Percentiles rank a stretch among this genome's conserved stretches.
Evolutionary conservation across 2,113 vertebrate genomes (phyloP).

Genomic region (Montifringilla adamsi): DNA sequence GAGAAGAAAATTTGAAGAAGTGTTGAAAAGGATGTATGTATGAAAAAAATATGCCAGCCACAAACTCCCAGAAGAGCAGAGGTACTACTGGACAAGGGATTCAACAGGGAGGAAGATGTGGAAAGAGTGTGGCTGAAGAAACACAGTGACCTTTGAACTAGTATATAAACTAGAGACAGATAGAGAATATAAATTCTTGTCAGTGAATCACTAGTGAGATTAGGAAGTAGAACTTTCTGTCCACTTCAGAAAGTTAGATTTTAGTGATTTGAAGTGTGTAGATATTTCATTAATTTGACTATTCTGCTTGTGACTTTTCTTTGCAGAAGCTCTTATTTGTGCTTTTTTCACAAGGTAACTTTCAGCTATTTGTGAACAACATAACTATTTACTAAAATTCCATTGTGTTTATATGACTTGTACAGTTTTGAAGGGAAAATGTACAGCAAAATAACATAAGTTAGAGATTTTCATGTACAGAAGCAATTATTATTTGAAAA

Average conservation of each 20-base stretch:
- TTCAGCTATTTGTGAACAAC: background rate
- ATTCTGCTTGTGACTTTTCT: background rate
- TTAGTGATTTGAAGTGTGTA: background rate
- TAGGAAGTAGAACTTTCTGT: background rate
- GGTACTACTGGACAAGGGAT: background rate
- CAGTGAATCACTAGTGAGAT: background rate
- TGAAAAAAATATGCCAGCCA: background rate
- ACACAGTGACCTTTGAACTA: rapidly evolving
- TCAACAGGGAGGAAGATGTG: background rate
- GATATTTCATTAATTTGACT: background rate
- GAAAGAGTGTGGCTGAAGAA: background rate
- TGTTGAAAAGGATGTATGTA: background rate
- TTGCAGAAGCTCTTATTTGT: background rate
- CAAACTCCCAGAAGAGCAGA: background rate
- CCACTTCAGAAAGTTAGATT: background rate
- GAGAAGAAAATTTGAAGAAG: background rate
- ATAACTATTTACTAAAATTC: background rate
- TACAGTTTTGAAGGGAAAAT: background rate
- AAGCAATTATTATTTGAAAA: background rate
- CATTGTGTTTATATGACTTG: background rate
- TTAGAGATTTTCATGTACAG: background rate
- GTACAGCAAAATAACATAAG: background rate
- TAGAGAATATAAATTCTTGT: background rate
- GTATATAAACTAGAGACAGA: background rate
- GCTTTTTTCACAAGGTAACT: background rate